phyloP scores from a whole-genome alignment of 2,113 vertebrate species.

The Herpailurus yagouaroundi region DNA sequence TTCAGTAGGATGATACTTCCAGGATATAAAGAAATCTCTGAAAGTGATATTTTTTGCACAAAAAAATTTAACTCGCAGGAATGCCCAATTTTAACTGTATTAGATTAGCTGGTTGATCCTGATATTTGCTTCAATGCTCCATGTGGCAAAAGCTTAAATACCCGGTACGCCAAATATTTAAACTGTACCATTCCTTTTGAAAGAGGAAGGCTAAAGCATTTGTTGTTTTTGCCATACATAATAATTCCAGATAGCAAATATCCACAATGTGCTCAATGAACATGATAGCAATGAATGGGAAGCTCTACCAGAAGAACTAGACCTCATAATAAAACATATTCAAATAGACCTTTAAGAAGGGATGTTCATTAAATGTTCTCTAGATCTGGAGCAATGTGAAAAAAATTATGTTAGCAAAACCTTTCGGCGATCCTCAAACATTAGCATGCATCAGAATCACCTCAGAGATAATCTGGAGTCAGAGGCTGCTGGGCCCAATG shows the following conservation, averaged over 20 bases:
- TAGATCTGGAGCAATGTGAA: neutral
- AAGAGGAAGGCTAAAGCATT: neutral
- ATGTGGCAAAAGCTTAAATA: neutral
- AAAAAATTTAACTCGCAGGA: neutral
- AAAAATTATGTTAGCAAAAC: neutral
- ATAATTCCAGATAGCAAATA: neutral
- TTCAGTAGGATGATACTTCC: neutral
- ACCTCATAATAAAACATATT: neutral
- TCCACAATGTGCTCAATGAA: neutral
- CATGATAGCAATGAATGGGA: neutral
- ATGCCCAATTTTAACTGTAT: neutral
- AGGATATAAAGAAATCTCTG: slow-evolving; percentile 20
- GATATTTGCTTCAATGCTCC: neutral
- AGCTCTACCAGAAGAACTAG: neutral
- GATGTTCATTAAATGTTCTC: neutral
- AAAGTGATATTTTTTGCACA: slow-evolving; percentile 44
- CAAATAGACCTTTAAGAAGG: neutral
- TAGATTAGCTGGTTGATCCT: neutral
- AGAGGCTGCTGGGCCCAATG: neutral
- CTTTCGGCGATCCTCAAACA: neutral
- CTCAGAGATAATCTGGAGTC: neutral
- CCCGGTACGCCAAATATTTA: neutral
- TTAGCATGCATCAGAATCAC: neutral
- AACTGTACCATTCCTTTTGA: neutral
- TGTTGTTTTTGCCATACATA: neutral